Evolutionary conservation across 2,797 vertebrate genomes (phyloP), one percentile per base, ranked within the genome.

Genomic region (Pelobates cultripes): DNA sequence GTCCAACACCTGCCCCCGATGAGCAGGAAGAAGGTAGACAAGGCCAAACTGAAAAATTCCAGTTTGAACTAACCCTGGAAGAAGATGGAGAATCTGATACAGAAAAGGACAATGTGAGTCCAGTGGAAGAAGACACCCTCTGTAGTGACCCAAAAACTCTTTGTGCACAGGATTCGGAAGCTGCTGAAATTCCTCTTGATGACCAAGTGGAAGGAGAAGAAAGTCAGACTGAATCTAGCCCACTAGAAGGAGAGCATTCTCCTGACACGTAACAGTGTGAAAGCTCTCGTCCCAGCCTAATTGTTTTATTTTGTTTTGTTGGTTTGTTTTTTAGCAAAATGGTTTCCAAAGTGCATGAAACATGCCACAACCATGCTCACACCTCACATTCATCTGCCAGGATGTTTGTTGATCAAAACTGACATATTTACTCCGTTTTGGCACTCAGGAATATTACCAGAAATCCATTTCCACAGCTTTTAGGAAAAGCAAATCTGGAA

Each of bases 131-230:
- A 86, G 97, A 98, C 87, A 98, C 97, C 86, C 98, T 97, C 91
- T 98, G 96, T 90, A 99, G 97, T 88, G 97, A 99, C 93, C 97
- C 96, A 85, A 99, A 99, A 94, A 99, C 97, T n/a, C 96, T 99
- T 89, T 99, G 97, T 85, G 97, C 97, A 61, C 98, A 99, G 90
- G 97, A 99, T 94, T 99, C 98, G 0, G 96, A 99, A 92, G 98
- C 97, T 10, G 98, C 98, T 14, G 98, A 99, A 90, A 96, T 98
- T 87, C 96, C 96, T 84, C 93, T 99, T 82, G 97, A 99, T 12
- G 97, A 99, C 81, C 97, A 97, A 91, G 96, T 96, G 74, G 96
- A 95, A 69, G 97, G 97, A 85, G 96, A 94, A 7, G 95, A 87
- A 40, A 79, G 90, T 70, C 94, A 93, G 87, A 88, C 92, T 3